phyloP scores from a whole-genome alignment of 2,797 vertebrate genomes.

The Tokudaia muenninki region DNA sequence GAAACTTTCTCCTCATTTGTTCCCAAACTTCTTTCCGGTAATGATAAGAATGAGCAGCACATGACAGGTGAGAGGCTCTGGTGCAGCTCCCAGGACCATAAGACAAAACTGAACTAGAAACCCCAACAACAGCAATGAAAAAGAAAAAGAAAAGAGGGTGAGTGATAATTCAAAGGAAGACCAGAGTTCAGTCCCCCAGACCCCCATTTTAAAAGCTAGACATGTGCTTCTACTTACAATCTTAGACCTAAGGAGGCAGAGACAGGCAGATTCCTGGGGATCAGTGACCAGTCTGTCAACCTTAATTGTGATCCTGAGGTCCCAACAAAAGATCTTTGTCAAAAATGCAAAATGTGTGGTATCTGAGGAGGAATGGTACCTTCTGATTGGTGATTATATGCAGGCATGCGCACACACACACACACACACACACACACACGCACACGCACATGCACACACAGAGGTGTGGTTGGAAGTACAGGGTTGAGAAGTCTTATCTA shows the following conservation, averaged over 20 bases:
- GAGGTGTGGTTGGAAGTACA: not conserved
- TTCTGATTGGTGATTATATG: not conserved
- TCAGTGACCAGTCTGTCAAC: not conserved
- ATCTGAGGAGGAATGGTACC: not conserved
- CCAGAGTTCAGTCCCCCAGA: too few relatives aligned
- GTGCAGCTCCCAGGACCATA: not conserved
- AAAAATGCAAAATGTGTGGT: not conserved
- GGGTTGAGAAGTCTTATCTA: not conserved
- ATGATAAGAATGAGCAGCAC: not conserved
- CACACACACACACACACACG: not conserved
- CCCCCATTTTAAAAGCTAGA: not conserved
- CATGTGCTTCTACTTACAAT: not conserved
- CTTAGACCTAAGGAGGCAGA: not conserved
- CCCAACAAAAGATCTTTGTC: not conserved
- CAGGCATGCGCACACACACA: rapidly evolving
- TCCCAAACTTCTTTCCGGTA: not conserved
- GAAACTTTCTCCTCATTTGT: not conserved
- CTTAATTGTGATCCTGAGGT: not conserved
- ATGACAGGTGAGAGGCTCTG: too few relatives aligned
- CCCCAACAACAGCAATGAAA: not conserved
- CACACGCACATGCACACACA: not conserved
- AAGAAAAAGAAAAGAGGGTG: not conserved
- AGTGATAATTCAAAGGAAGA: not conserved
- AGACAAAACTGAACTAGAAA: not conserved
- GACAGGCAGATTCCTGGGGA: not conserved